Percentiles rank a stretch among this genome's conserved stretches.
Conservation (phyloP, 35 echinoderm and acorn worm genomes). For the Ophioderma brevispina region DNA sequence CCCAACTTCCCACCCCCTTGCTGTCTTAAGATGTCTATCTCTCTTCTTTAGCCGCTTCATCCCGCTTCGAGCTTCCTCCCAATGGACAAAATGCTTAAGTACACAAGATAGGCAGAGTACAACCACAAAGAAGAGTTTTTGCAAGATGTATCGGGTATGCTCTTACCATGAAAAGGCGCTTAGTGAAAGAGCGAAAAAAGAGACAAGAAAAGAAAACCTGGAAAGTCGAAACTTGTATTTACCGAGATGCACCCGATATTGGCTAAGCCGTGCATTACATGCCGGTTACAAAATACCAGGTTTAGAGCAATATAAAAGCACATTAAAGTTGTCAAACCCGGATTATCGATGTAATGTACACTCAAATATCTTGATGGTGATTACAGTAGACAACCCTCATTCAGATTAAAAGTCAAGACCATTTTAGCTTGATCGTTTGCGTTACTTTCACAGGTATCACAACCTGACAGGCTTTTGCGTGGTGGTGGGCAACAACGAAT, state of each 20-base stretch:
- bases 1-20: slow-evolving; percentile 7
- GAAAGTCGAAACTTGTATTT: slow-evolving; percentile 13
- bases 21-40: slow-evolving; percentile 1
- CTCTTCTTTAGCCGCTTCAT: not conserved
- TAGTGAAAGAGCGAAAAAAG: not conserved
- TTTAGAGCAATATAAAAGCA: not conserved
- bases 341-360: not conserved
- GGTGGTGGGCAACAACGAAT: not conserved
- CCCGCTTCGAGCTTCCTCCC: not conserved
- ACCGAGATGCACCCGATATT: not conserved
- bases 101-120: not conserved
- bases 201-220: not conserved
- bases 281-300: not conserved
- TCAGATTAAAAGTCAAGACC: not conserved
- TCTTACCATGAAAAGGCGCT: not conserved
- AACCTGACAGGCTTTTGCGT: no score
- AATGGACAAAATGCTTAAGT: not conserved
- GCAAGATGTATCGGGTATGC: not conserved
- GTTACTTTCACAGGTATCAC: not conserved
- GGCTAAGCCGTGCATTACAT: not conserved
- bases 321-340: not conserved
- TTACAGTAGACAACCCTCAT: not conserved
- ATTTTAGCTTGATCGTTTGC: not conserved
- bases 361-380: not conserved
- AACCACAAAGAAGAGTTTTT: not conserved